Percentiles rank a stretch among this genome's conserved stretches.
Evolutionary conservation across 92 coral and sea anemone genomes (phyloP).

Genomic region (Parazoanthus atlanticus): DNA sequence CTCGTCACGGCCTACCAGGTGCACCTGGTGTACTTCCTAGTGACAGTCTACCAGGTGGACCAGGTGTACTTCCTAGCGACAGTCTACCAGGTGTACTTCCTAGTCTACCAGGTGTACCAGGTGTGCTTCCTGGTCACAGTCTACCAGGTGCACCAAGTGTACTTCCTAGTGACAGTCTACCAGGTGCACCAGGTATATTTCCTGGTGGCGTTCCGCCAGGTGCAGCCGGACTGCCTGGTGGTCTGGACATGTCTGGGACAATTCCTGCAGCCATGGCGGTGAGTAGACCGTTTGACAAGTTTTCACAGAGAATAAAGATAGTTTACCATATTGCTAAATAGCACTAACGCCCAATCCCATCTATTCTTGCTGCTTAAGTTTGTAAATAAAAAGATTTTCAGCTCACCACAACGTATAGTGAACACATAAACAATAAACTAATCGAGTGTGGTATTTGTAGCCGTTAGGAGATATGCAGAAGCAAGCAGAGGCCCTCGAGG

Average conservation of each 20-base stretch:
- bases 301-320: neutral
- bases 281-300: neutral
- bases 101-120: neutral
- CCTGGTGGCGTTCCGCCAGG: neutral
- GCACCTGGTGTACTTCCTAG: neutral
- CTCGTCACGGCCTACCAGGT: neutral
- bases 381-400: neutral
- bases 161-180: neutral
- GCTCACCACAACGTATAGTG: neutral
- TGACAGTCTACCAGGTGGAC: neutral
- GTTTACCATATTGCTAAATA: too few relatives aligned
- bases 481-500: conserved; percentile 75
- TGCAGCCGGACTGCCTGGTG: neutral
- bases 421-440: neutral
- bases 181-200: neutral
- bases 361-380: neutral
- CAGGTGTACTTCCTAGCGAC: neutral
- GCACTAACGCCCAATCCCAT: too few relatives aligned
- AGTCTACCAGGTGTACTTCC: neutral
- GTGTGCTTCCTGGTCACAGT: neutral
- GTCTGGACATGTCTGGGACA: neutral
- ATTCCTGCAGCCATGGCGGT: conserved; percentile 12
- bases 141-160: neutral
- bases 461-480: conserved; percentile 63
- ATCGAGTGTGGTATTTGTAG: conserved; percentile 32